Evolutionary conservation across 2,888 invertebrate genomes (phyloP).

Genomic region (Cataglyphis rosenhaueri): DNA sequence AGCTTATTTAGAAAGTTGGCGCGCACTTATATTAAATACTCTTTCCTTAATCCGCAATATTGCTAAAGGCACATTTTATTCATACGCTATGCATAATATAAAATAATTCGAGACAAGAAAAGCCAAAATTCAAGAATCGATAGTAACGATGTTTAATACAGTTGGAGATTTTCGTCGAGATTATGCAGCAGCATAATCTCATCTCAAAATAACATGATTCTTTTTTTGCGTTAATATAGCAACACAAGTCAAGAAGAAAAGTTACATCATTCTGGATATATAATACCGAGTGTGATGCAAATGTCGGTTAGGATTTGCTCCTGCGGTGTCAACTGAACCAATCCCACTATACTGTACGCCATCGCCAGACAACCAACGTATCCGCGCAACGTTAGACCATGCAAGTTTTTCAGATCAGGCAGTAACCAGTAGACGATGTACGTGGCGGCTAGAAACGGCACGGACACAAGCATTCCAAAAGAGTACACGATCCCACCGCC

Average conservation of each 20-base stretch:
- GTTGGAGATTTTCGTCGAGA: neutral
- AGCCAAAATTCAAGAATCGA: neutral
- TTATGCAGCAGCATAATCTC: neutral
- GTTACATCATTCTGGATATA: conserved; percentile 47
- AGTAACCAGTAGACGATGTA: conserved; percentile 79
- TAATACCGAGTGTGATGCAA: conserved; percentile 72
- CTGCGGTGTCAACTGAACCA: conserved; percentile 70
- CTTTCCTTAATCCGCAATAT: neutral
- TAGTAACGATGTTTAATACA: neutral
- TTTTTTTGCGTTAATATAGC: neutral
- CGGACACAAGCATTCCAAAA: conserved; percentile 75
- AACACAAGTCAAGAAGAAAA: neutral
- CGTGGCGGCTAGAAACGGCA: conserved; percentile 79
- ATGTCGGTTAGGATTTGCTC: conserved; percentile 56
- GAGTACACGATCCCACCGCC: conserved; percentile 15
- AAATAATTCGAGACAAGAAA: neutral
- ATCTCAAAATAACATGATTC: neutral
- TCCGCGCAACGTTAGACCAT: conserved; percentile 79
- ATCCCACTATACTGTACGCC: conserved; percentile 75
- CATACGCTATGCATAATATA: neutral
- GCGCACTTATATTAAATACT: neutral
- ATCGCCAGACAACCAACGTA: conserved; percentile 77
- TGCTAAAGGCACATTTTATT: conserved; percentile 14
- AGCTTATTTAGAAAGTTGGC: conserved; percentile 28
- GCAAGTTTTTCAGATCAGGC: conserved; percentile 80